Percentiles rank a stretch among this genome's conserved stretches.
phyloP scores from a whole-genome alignment of 2,113 vertebrate species.

The Ceyx cyanopectus region DNA sequence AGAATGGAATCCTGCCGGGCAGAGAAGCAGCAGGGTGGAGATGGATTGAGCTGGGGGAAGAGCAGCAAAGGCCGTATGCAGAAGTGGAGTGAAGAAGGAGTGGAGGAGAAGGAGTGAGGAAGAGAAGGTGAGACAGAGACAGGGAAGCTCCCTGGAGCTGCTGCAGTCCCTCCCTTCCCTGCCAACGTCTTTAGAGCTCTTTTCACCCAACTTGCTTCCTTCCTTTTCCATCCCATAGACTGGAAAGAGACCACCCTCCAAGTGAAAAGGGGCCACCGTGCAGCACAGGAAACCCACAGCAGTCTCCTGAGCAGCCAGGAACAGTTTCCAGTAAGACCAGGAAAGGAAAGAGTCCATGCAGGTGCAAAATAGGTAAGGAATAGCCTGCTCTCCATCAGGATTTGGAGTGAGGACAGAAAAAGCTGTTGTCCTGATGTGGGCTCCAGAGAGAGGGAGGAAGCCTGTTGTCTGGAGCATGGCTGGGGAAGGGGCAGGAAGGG shows the following conservation, averaged over 20 bases:
- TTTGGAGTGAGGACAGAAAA: neutral
- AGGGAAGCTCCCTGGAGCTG: neutral
- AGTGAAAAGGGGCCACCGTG: neutral
- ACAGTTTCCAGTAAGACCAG: neutral
- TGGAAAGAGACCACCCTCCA: neutral
- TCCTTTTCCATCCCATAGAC: neutral
- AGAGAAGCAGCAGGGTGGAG: neutral
- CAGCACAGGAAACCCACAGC: neutral
- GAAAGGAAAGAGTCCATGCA: neutral
- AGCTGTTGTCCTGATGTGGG: neutral
- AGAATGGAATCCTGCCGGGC: neutral
- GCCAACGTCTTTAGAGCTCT: neutral
- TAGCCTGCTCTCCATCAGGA: neutral
- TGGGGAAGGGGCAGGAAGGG: neutral
- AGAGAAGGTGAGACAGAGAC: neutral
- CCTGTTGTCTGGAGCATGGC: accelerated
- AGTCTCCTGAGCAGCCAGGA: neutral
- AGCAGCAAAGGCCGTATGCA: neutral
- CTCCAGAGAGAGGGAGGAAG: neutral
- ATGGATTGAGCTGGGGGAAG: neutral
- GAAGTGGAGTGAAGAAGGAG: neutral
- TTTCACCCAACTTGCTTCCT: neutral
- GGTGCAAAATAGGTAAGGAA: neutral
- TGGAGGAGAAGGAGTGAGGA: neutral
- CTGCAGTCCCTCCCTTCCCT: neutral